These are phyloP conservation scores for Dromiciops gliroides DNA, from an alignment of 2,113 vertebrate species.

Conservation along the genomic window DNA sequence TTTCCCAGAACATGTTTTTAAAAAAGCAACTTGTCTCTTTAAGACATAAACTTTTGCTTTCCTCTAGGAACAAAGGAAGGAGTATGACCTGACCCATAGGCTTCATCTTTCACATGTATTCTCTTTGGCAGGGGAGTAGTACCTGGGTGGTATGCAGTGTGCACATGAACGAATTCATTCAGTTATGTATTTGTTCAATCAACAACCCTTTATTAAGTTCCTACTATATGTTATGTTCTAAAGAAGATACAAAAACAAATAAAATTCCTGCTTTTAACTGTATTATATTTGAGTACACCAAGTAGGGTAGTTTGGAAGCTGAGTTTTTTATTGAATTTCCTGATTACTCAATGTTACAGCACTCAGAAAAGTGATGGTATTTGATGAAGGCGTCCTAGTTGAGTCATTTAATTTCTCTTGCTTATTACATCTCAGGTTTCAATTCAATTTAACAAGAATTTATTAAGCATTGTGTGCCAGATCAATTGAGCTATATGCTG, in stretches of 20 bases:
- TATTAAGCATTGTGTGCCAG: not conserved
- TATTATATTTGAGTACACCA: not conserved
- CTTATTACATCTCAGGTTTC: not conserved
- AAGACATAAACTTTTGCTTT: not conserved
- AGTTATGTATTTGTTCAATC: not conserved
- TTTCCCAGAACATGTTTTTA: not conserved
- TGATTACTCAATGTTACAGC: not conserved
- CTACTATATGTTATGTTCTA: not conserved
- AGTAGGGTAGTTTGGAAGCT: not conserved
- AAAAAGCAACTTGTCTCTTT: not conserved
- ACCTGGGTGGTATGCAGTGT: not conserved
- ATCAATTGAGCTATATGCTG: not conserved
- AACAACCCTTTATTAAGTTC: not conserved
- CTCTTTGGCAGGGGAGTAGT: not conserved
- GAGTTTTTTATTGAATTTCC: not conserved
- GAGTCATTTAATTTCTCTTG: not conserved
- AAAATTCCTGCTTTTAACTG: not conserved
- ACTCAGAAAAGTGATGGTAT: not conserved
- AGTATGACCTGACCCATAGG: not conserved
- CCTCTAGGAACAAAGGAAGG: not conserved
- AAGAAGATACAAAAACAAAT: not conserved
- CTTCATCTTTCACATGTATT: not conserved
- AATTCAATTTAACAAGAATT: not conserved
- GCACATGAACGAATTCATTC: not conserved
- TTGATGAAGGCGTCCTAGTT: not conserved